phyloP scores from a whole-genome alignment of 2,888 invertebrate genomes.

The Actias luna region DNA sequence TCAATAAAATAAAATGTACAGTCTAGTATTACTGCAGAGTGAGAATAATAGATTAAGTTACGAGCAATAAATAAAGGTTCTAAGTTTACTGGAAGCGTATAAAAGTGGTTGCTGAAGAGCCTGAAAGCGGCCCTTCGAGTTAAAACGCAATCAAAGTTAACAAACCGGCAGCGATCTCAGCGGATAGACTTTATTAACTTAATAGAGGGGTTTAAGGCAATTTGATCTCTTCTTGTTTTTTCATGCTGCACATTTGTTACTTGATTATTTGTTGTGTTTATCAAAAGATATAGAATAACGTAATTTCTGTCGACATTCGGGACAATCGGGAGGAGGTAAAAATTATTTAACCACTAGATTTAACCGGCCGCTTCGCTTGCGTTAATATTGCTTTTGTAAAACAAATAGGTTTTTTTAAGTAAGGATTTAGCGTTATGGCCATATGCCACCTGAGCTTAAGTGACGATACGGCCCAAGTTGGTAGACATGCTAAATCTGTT shows the following conservation, averaged over 20 bases:
- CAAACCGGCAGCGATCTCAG: not conserved
- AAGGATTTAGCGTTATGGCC: too few relatives aligned
- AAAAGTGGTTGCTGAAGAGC: not conserved
- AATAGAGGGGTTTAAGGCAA: not conserved
- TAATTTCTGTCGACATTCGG: too few relatives aligned
- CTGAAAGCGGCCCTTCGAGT: not conserved
- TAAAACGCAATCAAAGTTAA: conserved; percentile 7
- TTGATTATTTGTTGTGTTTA: not conserved
- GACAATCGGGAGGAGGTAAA: too few relatives aligned
- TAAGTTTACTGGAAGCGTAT: not conserved
- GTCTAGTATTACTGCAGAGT: too few relatives aligned
- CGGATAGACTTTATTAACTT: conserved; percentile 3
- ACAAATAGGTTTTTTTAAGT: too few relatives aligned
- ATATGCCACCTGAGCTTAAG: too few relatives aligned
- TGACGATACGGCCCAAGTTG: too few relatives aligned
- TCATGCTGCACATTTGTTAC: not conserved
- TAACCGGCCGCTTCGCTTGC: too few relatives aligned
- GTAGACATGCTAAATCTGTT: too few relatives aligned
- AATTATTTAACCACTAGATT: too few relatives aligned
- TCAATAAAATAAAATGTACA: too few relatives aligned
- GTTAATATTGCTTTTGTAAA: too few relatives aligned
- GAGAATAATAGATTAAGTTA: not conserved
- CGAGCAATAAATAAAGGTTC: not conserved
- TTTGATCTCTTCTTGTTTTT: not conserved
- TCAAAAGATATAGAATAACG: not conserved